Evolutionary conservation across 1,140 invertebrate genomes (phyloP), one percentile per base, ranked within the genome.

Genomic region (Hycleus cichorii): DNA sequence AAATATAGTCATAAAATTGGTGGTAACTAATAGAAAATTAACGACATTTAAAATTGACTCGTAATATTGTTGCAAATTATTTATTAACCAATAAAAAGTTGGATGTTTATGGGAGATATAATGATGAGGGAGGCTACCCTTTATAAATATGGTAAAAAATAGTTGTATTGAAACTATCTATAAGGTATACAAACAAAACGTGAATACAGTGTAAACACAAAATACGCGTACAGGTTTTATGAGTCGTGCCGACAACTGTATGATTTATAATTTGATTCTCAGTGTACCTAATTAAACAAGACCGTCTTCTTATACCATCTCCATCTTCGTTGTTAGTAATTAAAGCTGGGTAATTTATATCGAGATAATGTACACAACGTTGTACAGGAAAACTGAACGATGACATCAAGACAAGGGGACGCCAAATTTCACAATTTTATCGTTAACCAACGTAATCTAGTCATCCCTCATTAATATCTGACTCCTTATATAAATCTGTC

Each of bases 211-310:
- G 39, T 46, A 45, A 32, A 32, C 7, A 32, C 38, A 38, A 53
- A 53, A 32, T 32, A 32, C 45, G 51, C 25, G 51, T 53, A 53
- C 12, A 45, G 42, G 32, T 32, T 53, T 53, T 53, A 46, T 45
- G 51, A 53, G 51, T 45, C 39, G 51, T 45, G 51, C 51, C 51
- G 51, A 53, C 51, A 53, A 53, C 42, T 45, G 42, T 53, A 53
- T 53, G 51, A 53, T 53, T 53, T 53, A 53, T 53, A 53, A 53
- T 53, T 53, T 53, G 51, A 53, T 53, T 53, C 51, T 42, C 51
- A 44, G 46, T 53, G 51, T 53, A 53, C 51, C 51, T 53, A 53
- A 53, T 53, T 53, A 53, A 53, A 53, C 51, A 53, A 53, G 51
- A 53, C 51, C 51, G 51, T 53, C 42, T 53, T 53, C 51, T 53